These are phyloP conservation scores for Trilocha varians DNA, from an alignment of 2,888 invertebrate genomes.

Conservation along the genomic window DNA sequence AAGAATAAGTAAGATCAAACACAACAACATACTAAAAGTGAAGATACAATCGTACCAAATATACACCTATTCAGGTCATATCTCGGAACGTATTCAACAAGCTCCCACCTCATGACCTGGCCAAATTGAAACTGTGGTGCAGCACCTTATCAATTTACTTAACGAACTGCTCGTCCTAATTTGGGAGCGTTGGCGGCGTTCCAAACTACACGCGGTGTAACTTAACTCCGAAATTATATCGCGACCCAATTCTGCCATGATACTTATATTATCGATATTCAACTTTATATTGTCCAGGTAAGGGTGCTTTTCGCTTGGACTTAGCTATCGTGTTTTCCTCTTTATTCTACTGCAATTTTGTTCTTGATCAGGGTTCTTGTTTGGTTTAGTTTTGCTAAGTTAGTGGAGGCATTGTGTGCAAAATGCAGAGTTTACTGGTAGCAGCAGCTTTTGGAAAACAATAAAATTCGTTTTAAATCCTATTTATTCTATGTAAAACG, in stretches of 20 bases:
- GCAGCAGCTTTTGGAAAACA: too few relatives aligned
- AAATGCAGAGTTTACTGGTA: too few relatives aligned
- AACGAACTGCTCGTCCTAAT: constrained; percentile 41
- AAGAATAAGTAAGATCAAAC: too few relatives aligned
- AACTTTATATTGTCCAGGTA: neutral
- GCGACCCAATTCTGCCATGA: constrained; percentile 16
- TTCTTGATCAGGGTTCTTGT: too few relatives aligned
- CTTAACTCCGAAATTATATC: constrained; percentile 18
- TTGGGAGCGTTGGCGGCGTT: constrained; percentile 27
- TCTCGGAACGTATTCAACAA: neutral
- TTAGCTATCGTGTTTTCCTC: too few relatives aligned
- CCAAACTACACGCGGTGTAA: constrained; percentile 20
- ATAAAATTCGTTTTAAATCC: too few relatives aligned
- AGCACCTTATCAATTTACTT: constrained; percentile 40
- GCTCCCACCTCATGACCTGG: constrained; percentile 8
- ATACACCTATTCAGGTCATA: neutral
- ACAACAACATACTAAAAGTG: too few relatives aligned
- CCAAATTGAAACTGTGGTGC: constrained; percentile 18
- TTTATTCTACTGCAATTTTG: too few relatives aligned
- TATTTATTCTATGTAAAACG: too few relatives aligned
- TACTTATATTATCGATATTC: neutral
- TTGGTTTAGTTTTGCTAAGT: too few relatives aligned
- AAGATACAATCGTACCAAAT: too few relatives aligned
- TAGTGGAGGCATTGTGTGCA: too few relatives aligned
- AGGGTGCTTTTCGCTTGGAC: neutral